Conservation (phyloP, 2,113 vertebrate genomes). For the Neogale vison region DNA sequence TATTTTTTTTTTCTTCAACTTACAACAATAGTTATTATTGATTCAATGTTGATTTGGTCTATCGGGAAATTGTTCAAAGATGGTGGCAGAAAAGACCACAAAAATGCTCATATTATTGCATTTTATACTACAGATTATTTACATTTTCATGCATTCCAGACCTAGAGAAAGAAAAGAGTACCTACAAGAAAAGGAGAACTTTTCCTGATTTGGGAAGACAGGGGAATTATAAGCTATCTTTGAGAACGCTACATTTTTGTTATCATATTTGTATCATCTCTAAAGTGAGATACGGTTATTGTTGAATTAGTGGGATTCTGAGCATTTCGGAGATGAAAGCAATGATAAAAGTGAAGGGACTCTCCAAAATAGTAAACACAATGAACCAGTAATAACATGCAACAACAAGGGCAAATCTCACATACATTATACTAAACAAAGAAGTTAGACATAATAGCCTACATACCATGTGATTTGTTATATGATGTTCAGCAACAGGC, state of each 20-base stretch:
- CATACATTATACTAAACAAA: background rate
- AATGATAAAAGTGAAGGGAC: background rate
- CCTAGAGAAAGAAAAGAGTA: constrained; percentile 14
- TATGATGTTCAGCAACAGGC: background rate
- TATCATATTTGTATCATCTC: background rate
- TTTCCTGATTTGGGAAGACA: background rate
- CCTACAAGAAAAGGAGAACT: background rate
- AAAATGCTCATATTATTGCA: constrained; percentile 8
- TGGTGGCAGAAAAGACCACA: constrained; percentile 20
- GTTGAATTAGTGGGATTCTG: background rate
- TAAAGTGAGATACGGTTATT: background rate
- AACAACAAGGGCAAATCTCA: background rate
- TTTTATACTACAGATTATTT: constrained; percentile 39
- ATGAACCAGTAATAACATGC: background rate
- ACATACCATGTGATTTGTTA: background rate
- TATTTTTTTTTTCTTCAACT: background rate
- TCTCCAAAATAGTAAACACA: background rate
- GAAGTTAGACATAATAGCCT: background rate
- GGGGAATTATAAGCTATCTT: background rate
- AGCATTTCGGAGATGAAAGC: background rate
- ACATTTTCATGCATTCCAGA: constrained; percentile 43
- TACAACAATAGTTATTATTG: constrained; percentile 15
- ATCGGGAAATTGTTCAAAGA: constrained; percentile 25
- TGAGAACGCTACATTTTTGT: background rate
- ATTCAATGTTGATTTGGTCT: constrained; percentile 35